Base-by-base conservation (phyloP, 2,113 vertebrate genomes). In the Capreolus pygargus region DNA sequence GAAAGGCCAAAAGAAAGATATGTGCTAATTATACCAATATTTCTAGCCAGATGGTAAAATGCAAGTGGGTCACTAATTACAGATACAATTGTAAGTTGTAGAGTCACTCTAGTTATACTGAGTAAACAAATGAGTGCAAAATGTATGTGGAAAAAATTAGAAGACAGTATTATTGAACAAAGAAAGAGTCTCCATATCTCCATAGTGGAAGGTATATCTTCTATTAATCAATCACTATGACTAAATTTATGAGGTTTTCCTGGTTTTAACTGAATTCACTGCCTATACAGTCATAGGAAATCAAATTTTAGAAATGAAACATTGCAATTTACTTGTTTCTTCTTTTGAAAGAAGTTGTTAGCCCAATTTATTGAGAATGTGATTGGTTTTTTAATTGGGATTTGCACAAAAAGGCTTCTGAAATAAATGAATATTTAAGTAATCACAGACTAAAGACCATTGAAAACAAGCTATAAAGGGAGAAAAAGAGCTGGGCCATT, bases 391-490 rank as follows among this genome's bases (percentile, higher is more conserved):
- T 98, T 87, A 98, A 98, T 92, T 86, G 78, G 57, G 36, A 60
- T 84, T 94, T 94, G 78, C 70, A 98, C 95, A 98, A 98, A 98
- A 97, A 97, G 91, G 19, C 78, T 95, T 93, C 96, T 92, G 94
- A 98, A 98, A 86, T 97, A 97, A 98, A 97, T 97, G 98, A 98
- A 97, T 98, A 98, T 97, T 97, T 97, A 98, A 98, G 79, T 95
- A 84, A 97, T 94, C 93, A 57, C 94, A 90, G 81, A 97, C 98
- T 97, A 97, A 97, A 96, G 97, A 95, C 93, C 79, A 92, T 97
- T 98, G 97, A 97, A 97, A 97, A 86, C 95, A 96, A 93, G 93
- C 93, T 95, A 45, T 92, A 95, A 96, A 97, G 84, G 45, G 55
- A 91, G 88, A 60, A 60, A 96, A 87, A 95, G 85, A 88, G 61